These are phyloP conservation scores for Sussaba pulchella DNA, from an alignment of 2,888 invertebrate species.

Conservation along the genomic window DNA sequence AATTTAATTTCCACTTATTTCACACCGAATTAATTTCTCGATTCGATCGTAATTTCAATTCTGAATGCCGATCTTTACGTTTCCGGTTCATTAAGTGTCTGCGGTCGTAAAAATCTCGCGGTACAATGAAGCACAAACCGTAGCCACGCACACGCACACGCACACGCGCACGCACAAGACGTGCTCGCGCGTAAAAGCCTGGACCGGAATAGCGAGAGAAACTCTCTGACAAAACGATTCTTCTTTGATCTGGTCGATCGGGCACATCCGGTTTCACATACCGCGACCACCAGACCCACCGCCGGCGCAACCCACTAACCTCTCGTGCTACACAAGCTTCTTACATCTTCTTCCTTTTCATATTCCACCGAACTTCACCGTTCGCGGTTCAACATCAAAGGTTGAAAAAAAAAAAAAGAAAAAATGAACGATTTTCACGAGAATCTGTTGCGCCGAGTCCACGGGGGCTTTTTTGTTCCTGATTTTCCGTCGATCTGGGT, in stretches of 20 bases:
- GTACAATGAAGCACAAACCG: constrained; percentile 9
- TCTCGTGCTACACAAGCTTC: neutral
- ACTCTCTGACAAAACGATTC: constrained; percentile 49
- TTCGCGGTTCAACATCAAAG: constrained; percentile 68
- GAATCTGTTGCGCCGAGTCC: constrained; percentile 58
- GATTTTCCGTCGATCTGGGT: constrained; percentile 36
- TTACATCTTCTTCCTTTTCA: constrained; percentile 39
- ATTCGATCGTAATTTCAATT: no score
- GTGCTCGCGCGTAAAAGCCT: constrained; percentile 12
- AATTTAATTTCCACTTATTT: no score
- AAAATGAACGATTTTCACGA: constrained; percentile 64
- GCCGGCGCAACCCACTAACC: constrained; percentile 62
- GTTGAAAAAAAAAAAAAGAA: no score
- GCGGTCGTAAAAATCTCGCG: constrained; percentile 7
- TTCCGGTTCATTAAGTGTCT: constrained; percentile 5
- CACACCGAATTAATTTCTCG: no score
- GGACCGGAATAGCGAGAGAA: neutral
- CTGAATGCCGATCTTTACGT: neutral
- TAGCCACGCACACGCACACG: no score
- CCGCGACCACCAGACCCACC: constrained; percentile 54
- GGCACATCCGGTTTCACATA: constrained; percentile 69
- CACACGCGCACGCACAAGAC: constrained; percentile 5
- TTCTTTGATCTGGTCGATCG: constrained; percentile 70
- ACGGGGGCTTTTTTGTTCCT: constrained; percentile 27
- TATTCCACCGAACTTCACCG: constrained; percentile 40